Evolutionary conservation across 2,797 vertebrate species (phyloP), one percentile per base, ranked within the genome.

Genomic region (Lepus townsendii): DNA sequence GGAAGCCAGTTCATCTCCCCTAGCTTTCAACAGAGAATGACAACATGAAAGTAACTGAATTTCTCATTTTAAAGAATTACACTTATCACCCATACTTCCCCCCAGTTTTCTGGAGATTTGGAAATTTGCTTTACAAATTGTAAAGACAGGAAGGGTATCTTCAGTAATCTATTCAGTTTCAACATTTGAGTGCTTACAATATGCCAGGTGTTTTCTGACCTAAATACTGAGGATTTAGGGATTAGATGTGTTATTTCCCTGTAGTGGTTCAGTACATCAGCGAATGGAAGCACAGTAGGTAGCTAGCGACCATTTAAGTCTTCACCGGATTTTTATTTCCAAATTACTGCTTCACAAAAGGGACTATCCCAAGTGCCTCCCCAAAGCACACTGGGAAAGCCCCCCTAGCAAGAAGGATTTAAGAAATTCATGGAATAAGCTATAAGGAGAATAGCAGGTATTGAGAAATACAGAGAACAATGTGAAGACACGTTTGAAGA

Each of bases 391-490:
- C 10, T 35, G 88, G 73, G 65, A 86, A 80, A 77, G 6, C 17
- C 52, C 26, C 50, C n/a, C 8, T 54, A 11, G 32, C 62, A 66
- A 26, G 91, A 69, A 71, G 2, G 2, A 19, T 63, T 78, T 72
- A 52, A n/a, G 30, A 83, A 84, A 76, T 62, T 27, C 50, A 85
- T 24, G 5, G 20, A 52, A 20, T 66, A 83, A 4, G 9, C 57
- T 73, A 95, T 47, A 54, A 86, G 24, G 30, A 79, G 30, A 79
- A 90, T 91, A 20, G 5, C 30, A 90, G 63, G 35, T 92, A 96
- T 27, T 65, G 12, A 62, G 4, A 66, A 20, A 57, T 17, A 73
- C 2, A 71, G 32, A 85, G 73, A 89, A 32, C 66, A 60, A 52
- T 32, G 12, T 17, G 16, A 62, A 76, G 24, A 35, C 32, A 69